Base-by-base conservation (phyloP, 2,113 vertebrate species). In the Hippocampus guttulatus region DNA sequence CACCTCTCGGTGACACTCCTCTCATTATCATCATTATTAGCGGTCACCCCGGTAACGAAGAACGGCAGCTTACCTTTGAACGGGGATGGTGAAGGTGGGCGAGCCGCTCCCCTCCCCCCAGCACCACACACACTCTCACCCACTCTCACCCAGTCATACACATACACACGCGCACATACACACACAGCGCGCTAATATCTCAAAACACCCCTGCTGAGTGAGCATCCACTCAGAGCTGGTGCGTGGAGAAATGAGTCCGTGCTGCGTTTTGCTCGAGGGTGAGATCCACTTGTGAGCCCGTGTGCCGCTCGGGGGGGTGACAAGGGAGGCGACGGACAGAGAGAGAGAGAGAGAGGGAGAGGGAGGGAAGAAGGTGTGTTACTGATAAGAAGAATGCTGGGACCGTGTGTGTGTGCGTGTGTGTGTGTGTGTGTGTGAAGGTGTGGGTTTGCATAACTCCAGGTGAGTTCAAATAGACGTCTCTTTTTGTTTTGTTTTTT, bases 201-300 rank as follows among this genome's bases (percentile, higher is more conserved):
- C 90, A 86, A 65, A 82, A 91, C 91, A 93, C 92, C 92, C 92
- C 92, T 92, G 84, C 89, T 93, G 91, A 92, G 91, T 93, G 91
- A 92, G 91, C 84, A 87, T 84, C 83, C 84, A 88, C 91, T 90
- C 89, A 92, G 91, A 93, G 92, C 92, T 93, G 92, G 90, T 93
- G 92, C 90, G 87, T 79, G 80, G 87, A 90, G 89, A 92, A 92
- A 92, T 91, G 85, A 92, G 88, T 79, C 88, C 86, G 87, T 84
- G 85, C 86, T 80, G 89, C 43, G n/a, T 43, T 47, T 61, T 18
- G 21, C 23, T 47, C 41, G 43, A 65, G 64, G 64, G 64, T 43
- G 41, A 65, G 64, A 65, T 25, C 51, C 14, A 40, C 47, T 57
- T 90, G 85, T 89, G 81, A 83, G 75, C 77, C 76, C 73, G 71